These are phyloP conservation scores for Poeciliopsis turrubarensis DNA, from an alignment of 2,113 vertebrate species.

Conservation along the genomic window DNA sequence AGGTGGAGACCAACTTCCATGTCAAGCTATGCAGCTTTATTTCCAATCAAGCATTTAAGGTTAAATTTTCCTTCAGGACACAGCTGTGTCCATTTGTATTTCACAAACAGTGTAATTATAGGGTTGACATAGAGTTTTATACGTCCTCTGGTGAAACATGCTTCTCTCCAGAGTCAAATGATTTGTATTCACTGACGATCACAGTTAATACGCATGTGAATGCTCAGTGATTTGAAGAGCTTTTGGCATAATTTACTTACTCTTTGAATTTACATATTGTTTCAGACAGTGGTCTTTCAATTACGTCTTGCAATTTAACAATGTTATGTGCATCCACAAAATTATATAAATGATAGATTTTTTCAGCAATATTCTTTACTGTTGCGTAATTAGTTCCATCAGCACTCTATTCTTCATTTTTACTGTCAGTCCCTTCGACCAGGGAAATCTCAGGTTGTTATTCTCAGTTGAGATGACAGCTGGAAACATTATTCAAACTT, in stretches of 20 bases:
- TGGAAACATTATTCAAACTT: background rate
- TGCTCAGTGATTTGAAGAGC: conserved; percentile 23
- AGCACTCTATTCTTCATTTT: too few relatives aligned
- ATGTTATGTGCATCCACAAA: background rate
- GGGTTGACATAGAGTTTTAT: conserved; percentile 31
- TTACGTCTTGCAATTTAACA: background rate
- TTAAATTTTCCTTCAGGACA: conserved; percentile 48
- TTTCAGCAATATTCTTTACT: conserved; percentile 7
- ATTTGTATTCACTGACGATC: conserved; percentile 41
- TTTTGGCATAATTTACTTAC: conserved; percentile 1
- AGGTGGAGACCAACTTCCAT: conserved; percentile 81
- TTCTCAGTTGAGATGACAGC: background rate
- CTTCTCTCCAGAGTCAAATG: conserved; percentile 39
- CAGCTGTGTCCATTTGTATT: conserved; percentile 56
- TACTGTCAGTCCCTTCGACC: too few relatives aligned
- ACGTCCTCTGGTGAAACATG: conserved; percentile 13
- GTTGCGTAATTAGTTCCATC: conserved; percentile 15
- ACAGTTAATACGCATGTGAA: conserved; percentile 40
- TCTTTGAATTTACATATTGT: conserved; percentile 22
- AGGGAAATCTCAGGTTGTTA: background rate
- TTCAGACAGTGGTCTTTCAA: conserved; percentile 25
- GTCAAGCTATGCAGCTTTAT: conserved; percentile 28
- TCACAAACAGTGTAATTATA: conserved; percentile 64
- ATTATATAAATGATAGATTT: conserved; percentile 1
- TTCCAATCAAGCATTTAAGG: conserved; percentile 60